Evolutionary conservation across 2,113 vertebrate species (phyloP).

Genomic region (Semnopithecus entellus): DNA sequence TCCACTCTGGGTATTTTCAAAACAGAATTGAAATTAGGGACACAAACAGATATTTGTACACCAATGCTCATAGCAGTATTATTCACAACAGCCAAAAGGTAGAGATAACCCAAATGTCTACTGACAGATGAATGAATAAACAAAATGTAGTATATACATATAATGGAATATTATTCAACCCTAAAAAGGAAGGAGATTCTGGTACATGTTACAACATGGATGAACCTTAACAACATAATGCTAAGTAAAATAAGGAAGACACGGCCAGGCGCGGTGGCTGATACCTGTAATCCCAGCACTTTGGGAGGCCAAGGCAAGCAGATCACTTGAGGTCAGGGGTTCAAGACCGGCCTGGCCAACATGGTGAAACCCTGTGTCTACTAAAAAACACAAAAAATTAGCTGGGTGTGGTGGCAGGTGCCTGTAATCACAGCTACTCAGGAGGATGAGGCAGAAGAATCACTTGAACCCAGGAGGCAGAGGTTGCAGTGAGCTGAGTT

Average conservation of each 20-base stretch:
- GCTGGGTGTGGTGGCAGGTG: no score
- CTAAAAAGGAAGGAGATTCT: neutral
- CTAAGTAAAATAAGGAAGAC: neutral
- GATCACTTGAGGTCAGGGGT: no score
- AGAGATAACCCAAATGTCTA: neutral
- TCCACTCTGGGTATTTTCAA: neutral
- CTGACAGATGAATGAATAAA: neutral
- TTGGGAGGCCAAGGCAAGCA: no score
- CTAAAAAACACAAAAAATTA: no score
- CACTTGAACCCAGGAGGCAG: no score
- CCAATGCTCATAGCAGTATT: neutral
- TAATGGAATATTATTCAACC: neutral
- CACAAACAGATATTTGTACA: neutral
- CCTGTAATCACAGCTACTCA: no score
- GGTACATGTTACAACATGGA: neutral
- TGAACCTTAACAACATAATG: neutral
- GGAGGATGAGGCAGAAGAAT: no score
- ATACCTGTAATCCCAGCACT: no score
- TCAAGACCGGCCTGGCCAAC: no score
- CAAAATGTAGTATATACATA: neutral
- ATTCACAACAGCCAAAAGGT: neutral
- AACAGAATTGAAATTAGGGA: constrained; percentile 18
- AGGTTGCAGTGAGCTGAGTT: no score
- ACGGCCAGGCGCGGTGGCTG: no score
- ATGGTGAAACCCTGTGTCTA: no score